phyloP scores from a whole-genome alignment of 2,797 vertebrate genomes.

The Poeciliopsis gracilis region DNA sequence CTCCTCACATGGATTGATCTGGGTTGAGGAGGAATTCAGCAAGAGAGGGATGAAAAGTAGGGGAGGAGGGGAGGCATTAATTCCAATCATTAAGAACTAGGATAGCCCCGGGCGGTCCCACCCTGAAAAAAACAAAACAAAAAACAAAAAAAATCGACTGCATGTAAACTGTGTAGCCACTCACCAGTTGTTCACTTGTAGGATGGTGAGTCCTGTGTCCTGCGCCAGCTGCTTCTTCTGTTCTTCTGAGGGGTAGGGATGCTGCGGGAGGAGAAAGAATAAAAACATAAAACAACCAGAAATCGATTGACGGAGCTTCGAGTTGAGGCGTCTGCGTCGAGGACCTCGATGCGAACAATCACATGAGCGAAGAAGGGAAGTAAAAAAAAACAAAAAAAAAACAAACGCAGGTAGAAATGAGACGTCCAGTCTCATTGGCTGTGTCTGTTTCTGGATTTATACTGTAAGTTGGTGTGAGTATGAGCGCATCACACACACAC shows the following conservation, averaged over 20 bases:
- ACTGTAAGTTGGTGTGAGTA: conserved; percentile 44
- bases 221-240: conserved; percentile 99
- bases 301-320: conserved; percentile 62
- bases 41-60: conserved; percentile 47
- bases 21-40: conserved; percentile 68
- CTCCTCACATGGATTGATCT: conserved; percentile 80
- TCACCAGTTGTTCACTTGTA: conserved; percentile 99
- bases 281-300: conserved; percentile 29
- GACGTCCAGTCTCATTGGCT: conserved; percentile 53
- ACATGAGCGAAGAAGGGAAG: conserved; percentile 26
- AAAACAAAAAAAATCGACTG: conserved; percentile 57
- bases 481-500: neutral
- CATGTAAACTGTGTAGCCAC: conserved; percentile 78
- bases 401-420: conserved; percentile 74
- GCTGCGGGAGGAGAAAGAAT: conserved; percentile 77
- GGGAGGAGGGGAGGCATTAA: conserved; percentile 70
- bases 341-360: conserved; percentile 44
- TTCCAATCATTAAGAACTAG: conserved; percentile 79
- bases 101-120: conserved; percentile 73
- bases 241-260: conserved; percentile 99
- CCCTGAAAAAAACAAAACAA: conserved; percentile 37
- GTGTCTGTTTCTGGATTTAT: conserved; percentile 34
- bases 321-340: conserved; percentile 26
- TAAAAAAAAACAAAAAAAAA: too few relatives aligned
- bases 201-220: conserved; percentile 99